Conservation (phyloP, 2,113 vertebrate species). For the Antigone vipio region DNA sequence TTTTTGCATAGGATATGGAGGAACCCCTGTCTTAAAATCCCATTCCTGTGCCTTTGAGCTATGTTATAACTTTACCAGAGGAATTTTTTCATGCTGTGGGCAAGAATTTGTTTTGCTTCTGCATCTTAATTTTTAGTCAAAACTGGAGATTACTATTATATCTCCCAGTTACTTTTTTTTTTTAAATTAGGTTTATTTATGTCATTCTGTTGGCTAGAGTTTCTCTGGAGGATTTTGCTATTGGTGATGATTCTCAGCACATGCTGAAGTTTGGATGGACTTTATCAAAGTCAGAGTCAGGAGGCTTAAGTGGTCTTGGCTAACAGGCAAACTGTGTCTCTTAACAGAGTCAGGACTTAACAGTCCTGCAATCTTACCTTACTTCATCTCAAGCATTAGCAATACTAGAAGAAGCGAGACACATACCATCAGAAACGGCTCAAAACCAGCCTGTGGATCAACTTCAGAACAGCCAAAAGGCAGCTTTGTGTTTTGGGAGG, state of each 20-base stretch:
- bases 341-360: not conserved
- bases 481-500: not conserved
- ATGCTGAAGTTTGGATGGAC: not conserved
- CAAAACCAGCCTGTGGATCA: not conserved
- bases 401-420: accelerated
- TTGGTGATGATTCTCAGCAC: not conserved
- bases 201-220: not conserved
- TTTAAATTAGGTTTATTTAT: not conserved
- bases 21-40: not conserved
- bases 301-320: not conserved
- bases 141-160: not conserved
- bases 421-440: not conserved
- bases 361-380: not conserved
- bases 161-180: not conserved
- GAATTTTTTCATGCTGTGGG: not conserved
- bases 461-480: not conserved
- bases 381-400: not conserved
- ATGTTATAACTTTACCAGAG: not conserved
- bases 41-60: not conserved
- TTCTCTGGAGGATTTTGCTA: not conserved
- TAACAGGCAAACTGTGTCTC: not conserved
- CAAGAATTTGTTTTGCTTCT: not conserved
- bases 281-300: not conserved
- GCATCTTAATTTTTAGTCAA: not conserved
- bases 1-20: not conserved